Conservation (phyloP, 2,797 vertebrate genomes). For the Novumbra hubbsi region DNA sequence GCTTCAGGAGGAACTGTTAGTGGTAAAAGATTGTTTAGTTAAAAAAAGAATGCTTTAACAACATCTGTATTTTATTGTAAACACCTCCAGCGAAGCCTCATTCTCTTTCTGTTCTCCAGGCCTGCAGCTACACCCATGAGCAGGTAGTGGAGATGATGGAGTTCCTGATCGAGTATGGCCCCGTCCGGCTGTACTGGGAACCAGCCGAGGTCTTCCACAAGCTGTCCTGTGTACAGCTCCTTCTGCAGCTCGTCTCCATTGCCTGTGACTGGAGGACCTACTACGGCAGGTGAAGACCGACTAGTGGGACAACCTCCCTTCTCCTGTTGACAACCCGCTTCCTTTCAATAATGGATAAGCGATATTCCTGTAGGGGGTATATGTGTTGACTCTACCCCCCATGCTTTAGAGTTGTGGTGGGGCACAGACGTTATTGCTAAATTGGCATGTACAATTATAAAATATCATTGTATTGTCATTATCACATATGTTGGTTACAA, state of each 20-base stretch:
- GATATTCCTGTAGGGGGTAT: too few species aligned
- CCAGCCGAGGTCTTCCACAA: conserved; percentile 98
- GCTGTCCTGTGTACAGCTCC: conserved; percentile 93
- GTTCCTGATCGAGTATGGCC: conserved; percentile 94
- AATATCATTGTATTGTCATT: too few species aligned
- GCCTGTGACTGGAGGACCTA: conserved; percentile 99
- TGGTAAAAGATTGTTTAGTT: too few species aligned
- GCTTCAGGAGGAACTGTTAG: too few species aligned
- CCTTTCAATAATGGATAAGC: too few species aligned
- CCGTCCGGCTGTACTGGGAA: conserved; percentile 94
- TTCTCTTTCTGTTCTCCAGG: conserved; percentile 63
- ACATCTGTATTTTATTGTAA: too few species aligned
- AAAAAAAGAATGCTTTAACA: too few species aligned
- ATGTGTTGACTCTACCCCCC: too few species aligned
- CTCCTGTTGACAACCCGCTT: background rate
- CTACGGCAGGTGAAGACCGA: conserved; percentile 86
- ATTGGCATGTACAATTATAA: too few species aligned
- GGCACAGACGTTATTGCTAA: too few species aligned
- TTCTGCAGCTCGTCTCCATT: conserved; percentile 96
- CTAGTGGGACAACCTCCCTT: background rate
- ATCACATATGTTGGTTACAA: too few species aligned
- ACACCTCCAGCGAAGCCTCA: background rate
- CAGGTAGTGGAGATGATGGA: conserved; percentile 99
- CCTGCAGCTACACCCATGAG: conserved; percentile 93
- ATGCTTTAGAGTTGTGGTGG: too few species aligned